Base-by-base conservation (phyloP, 2,113 vertebrate genomes). In the Rhipidura dahli region DNA sequence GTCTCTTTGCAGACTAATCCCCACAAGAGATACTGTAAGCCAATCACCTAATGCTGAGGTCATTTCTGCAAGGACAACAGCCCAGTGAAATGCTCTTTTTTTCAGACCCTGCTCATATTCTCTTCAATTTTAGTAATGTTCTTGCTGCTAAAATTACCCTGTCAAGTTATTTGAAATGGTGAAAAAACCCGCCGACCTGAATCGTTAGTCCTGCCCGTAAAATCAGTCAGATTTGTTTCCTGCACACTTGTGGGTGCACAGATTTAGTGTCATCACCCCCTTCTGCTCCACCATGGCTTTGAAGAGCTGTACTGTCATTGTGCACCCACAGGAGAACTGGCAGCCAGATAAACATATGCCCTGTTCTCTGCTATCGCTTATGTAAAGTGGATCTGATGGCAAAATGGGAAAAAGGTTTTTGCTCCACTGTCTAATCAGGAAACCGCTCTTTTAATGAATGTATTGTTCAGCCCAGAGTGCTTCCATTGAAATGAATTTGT, bases 381-480 rank as follows among this genome's bases (percentile, higher is more conserved):
- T 72, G 65, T 91, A 85, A 93, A 96, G 64, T 3, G 1, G 14
- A 59, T 94, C 51, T 80, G 88, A 73, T 66, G 60, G 78, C 4
- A 4, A 94, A 91, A 90, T 37, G 35, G 31, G 60, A 18, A 73
- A 75, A 78, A 1, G 1, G 57, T 86, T 68, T 93, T 97, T 89
- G 69, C 70, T 90, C 35, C 30, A 45, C 57, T 42, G 45, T 68
- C 89, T 95, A 84, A 93, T 95, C 91, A 96, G 63, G 44, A 95
- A 97, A 94, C 72, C 60, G 68, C 57, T 94, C 72, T 90, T 96
- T 93, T 94, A 96, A 96, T 89, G 70, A 95, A 93, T 87, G 72
- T 27, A 91, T 94, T 94, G 76, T 95, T 94, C 80, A 60, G 51
- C 63, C 82, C 50, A 37, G 65, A 94, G 79, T 64, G 76, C 16